phyloP scores from a whole-genome alignment of 53 echinoderm and acorn worm species.

The Patiria pectinifera region DNA sequence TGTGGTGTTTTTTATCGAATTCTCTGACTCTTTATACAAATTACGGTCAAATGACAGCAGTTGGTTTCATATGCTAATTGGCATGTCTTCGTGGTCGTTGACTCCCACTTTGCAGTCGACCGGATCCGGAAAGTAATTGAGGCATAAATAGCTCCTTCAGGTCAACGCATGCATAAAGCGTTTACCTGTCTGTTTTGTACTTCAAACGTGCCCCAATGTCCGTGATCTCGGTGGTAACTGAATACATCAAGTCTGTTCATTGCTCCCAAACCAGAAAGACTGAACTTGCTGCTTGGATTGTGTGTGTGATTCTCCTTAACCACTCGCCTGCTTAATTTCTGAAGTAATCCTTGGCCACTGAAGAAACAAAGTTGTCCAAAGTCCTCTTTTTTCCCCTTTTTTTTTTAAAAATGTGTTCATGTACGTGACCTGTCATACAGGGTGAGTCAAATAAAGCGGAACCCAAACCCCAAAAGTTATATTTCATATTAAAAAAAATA shows the following conservation, averaged over 20 bases:
- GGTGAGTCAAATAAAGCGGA: too few species aligned
- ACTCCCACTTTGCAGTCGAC: neutral
- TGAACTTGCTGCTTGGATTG: neutral
- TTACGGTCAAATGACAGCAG: too few species aligned
- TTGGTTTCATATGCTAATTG: neutral
- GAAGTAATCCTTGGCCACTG: too few species aligned
- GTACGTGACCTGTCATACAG: too few species aligned
- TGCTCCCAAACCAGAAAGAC: neutral
- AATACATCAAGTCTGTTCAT: neutral
- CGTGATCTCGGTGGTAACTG: neutral
- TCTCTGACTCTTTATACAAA: too few species aligned
- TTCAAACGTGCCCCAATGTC: neutral
- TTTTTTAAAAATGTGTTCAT: too few species aligned
- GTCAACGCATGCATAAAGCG: neutral
- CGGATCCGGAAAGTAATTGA: neutral
- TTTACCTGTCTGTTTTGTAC: neutral
- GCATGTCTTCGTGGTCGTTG: neutral
- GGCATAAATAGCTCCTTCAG: neutral
- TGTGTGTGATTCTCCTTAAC: neutral
- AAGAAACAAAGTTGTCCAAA: too few species aligned
- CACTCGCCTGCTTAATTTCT: neutral
- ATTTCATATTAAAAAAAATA: too few species aligned
- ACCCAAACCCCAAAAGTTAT: too few species aligned
- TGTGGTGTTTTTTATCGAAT: too few species aligned
- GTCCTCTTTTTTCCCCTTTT: too few species aligned